Evolutionary conservation across 2,888 invertebrate species (phyloP).

Genomic region (Amphipoea lucens): DNA sequence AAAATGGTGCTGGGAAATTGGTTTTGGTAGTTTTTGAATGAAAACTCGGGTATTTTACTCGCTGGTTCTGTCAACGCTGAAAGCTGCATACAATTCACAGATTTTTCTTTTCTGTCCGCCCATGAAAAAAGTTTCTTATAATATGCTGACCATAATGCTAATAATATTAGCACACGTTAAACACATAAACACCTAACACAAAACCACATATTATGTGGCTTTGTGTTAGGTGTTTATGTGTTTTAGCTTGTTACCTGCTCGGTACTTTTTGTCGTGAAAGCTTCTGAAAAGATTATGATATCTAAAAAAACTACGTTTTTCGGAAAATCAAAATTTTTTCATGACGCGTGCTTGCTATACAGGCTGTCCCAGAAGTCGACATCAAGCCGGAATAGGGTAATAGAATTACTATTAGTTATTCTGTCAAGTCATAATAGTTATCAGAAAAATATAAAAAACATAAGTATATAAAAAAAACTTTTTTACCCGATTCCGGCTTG

Average conservation of each 20-base stretch:
- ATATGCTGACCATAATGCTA: neutral
- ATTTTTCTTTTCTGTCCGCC: neutral
- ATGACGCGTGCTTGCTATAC: neutral
- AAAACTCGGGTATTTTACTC: constrained; percentile 3
- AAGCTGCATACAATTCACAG: neutral
- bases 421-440: too few species aligned
- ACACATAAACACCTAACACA: too few species aligned
- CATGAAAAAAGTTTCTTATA: neutral
- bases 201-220: too few species aligned
- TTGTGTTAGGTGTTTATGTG: too few species aligned
- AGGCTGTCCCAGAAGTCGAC: too few species aligned
- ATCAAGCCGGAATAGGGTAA: too few species aligned
- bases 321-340: neutral
- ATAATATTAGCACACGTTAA: too few species aligned
- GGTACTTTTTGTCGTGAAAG: neutral
- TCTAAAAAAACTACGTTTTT: neutral
- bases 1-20: constrained; percentile 3
- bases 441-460: too few species aligned
- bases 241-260: neutral
- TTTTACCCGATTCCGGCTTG: too few species aligned
- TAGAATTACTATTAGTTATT: too few species aligned
- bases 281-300: neutral
- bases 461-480: too few species aligned
- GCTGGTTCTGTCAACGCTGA: neutral
- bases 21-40: constrained; percentile 8